These are phyloP conservation scores for Anas platyrhynchos DNA, from an alignment of 2,113 vertebrate species.

Conservation along the genomic window DNA sequence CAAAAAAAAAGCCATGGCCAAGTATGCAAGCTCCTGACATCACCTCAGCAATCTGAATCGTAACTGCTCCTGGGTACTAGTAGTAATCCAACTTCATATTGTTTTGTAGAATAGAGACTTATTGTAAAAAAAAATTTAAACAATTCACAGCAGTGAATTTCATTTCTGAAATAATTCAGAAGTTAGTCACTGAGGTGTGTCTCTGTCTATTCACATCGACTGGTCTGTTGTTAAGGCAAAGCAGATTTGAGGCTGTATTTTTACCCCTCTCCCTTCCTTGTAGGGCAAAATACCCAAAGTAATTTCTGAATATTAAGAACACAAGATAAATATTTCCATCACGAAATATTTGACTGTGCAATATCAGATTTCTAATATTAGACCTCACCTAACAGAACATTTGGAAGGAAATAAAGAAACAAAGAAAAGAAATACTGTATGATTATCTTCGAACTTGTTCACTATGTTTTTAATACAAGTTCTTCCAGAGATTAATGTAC, in stretches of 20 bases:
- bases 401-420: background rate
- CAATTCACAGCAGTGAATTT: background rate
- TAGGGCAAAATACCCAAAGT: background rate
- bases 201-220: background rate
- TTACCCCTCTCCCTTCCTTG: background rate
- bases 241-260: background rate
- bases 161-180: background rate
- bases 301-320: background rate
- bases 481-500: background rate
- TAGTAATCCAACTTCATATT: background rate
- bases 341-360: background rate
- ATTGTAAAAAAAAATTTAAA: background rate
- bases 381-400: background rate
- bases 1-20: background rate
- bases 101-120: background rate
- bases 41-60: background rate
- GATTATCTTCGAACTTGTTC: background rate
- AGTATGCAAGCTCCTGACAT: background rate
- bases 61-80: background rate
- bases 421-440: background rate
- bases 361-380: background rate
- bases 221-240: background rate
- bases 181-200: background rate
- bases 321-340: background rate
- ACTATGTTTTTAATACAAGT: background rate